Percentiles rank a stretch among this genome's conserved stretches.
Evolutionary conservation across 2,888 invertebrate genomes (phyloP).

Genomic region (Ormia ochracea): DNA sequence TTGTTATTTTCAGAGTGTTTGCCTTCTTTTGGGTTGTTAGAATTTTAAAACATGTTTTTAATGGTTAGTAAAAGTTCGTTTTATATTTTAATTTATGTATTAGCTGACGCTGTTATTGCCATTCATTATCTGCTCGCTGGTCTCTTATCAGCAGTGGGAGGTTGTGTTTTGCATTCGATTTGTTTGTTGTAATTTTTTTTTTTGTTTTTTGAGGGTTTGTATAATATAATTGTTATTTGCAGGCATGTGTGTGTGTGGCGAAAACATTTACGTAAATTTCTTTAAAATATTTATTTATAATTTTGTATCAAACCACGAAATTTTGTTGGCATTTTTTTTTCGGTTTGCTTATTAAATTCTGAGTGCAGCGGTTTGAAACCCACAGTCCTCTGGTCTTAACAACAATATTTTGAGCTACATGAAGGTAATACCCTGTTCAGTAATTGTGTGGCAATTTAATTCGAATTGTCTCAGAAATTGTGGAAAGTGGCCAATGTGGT

Average conservation of each 20-base stretch:
- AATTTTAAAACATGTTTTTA: slow-evolving; percentile 50
- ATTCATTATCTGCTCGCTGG: neutral
- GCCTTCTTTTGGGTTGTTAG: slow-evolving; percentile 11
- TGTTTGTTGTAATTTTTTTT: slow-evolving; percentile 41
- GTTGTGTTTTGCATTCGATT: slow-evolving; percentile 31
- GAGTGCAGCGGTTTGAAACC: slow-evolving; percentile 17
- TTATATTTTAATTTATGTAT: slow-evolving; percentile 21
- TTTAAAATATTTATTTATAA: slow-evolving; percentile 42
- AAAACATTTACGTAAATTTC: slow-evolving; percentile 11
- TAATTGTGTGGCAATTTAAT: too few species aligned
- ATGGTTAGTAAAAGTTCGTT: slow-evolving; percentile 49
- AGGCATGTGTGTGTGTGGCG: neutral
- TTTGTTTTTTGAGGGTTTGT: slow-evolving; percentile 8
- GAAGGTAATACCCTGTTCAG: too few species aligned
- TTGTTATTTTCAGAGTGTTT: neutral
- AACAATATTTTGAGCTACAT: too few species aligned
- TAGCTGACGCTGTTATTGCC: neutral
- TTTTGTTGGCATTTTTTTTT: slow-evolving; percentile 40
- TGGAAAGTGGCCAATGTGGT: too few species aligned
- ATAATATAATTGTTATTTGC: slow-evolving; percentile 36
- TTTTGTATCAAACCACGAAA: slow-evolving; percentile 49
- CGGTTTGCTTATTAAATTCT: slow-evolving; percentile 15
- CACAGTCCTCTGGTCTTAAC: slow-evolving; percentile 4
- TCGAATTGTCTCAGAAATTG: too few species aligned
- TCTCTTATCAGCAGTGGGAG: slow-evolving; percentile 32